These are phyloP conservation scores for Tinea semifulvella DNA, from an alignment of 2,888 invertebrate species.

Conservation along the genomic window DNA sequence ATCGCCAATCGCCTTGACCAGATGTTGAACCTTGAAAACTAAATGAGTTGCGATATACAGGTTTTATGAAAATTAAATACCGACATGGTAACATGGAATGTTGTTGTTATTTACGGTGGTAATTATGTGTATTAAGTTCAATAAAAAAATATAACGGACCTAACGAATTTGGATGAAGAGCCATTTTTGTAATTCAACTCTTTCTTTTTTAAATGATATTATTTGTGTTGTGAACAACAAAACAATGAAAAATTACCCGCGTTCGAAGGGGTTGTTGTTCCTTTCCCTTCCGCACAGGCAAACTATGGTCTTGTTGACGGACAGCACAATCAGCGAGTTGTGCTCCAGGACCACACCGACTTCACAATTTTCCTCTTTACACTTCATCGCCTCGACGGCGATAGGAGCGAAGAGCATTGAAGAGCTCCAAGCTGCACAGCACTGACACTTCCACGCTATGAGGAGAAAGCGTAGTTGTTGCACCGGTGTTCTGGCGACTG, in stretches of 20 bases:
- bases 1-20: conserved; percentile 46
- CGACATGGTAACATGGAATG: no score
- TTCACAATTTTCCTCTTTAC: conserved; percentile 66
- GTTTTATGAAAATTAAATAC: not conserved
- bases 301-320: conserved; percentile 62
- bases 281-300: conserved; percentile 60
- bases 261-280: conserved; percentile 57
- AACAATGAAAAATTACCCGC: conserved; percentile 55
- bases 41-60: not conserved
- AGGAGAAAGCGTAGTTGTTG: not conserved
- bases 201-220: no score
- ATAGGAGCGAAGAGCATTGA: conserved; percentile 64
- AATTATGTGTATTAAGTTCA: no score
- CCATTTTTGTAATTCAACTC: no score
- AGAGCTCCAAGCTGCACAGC: conserved; percentile 31
- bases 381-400: conserved; percentile 66
- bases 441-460: conserved; percentile 25
- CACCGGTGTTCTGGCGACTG: conserved; percentile 24
- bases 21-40: conserved; percentile 40
- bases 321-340: conserved; percentile 61
- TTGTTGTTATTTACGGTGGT: no score
- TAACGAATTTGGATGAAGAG: no score
- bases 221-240: no score
- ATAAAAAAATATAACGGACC: no score
- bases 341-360: conserved; percentile 62